Evolutionary conservation across 2,113 vertebrate species (phyloP).

Genomic region (Naja naja): DNA sequence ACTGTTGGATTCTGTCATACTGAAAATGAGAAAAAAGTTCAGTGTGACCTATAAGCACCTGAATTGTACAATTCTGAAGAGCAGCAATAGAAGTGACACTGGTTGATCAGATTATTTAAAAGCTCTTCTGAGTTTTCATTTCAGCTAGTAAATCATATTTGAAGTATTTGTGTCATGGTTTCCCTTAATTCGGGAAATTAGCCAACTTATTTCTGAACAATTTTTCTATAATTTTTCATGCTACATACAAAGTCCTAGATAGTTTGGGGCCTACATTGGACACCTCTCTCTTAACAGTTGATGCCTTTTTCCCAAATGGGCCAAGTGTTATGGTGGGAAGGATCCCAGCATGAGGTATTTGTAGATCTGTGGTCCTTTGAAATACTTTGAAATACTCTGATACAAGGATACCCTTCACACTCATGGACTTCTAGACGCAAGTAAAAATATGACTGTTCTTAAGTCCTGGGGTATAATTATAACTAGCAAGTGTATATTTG

Average conservation of each 20-base stretch:
- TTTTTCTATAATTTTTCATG: conserved; percentile 50
- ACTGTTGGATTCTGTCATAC: not conserved
- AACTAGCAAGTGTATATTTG: not conserved
- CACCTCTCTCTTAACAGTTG: not conserved
- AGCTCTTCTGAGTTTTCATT: not conserved
- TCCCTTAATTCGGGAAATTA: conserved; percentile 35
- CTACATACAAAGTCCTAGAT: not conserved
- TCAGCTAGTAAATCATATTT: not conserved
- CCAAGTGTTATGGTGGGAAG: not conserved
- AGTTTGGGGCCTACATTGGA: not conserved
- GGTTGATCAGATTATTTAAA: not conserved
- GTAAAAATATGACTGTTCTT: not conserved
- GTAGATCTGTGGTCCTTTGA: not conserved
- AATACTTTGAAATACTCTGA: not conserved
- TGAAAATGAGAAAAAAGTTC: not conserved
- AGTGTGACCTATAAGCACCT: not conserved
- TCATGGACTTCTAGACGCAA: not conserved
- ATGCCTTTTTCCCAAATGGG: not conserved
- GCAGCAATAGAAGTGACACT: not conserved
- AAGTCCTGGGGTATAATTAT: not conserved
- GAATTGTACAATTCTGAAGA: not conserved
- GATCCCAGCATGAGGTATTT: not conserved
- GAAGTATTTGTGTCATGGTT: not conserved
- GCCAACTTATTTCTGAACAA: conserved; percentile 29
- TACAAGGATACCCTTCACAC: not conserved